phyloP scores from a whole-genome alignment of 2,113 vertebrate genomes.

The Hippopotamus amphibius region DNA sequence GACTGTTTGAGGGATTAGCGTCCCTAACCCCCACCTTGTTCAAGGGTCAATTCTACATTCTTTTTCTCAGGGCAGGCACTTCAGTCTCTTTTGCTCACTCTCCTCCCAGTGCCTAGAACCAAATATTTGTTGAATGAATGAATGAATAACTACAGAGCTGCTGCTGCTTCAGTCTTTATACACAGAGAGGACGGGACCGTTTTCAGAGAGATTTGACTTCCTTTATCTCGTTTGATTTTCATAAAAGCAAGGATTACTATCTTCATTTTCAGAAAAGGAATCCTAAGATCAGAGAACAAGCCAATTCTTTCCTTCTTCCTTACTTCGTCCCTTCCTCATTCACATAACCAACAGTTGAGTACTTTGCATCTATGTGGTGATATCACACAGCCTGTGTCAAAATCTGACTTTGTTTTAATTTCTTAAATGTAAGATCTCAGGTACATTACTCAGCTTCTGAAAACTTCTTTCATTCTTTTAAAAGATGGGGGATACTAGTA shows the following conservation, averaged over 20 bases:
- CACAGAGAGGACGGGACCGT: neutral
- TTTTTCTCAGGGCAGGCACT: neutral
- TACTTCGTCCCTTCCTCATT: neutral
- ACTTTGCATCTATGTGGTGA: neutral
- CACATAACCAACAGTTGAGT: neutral
- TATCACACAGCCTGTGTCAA: neutral
- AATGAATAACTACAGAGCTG: neutral
- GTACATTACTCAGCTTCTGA: neutral
- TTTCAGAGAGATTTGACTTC: neutral
- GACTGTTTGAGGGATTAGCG: too few relatives aligned
- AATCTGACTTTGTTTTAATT: constrained; percentile 18
- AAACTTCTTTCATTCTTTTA: neutral
- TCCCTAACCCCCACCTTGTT: neutral
- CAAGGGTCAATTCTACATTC: neutral
- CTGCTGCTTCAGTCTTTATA: neutral
- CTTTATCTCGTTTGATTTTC: constrained; percentile 47
- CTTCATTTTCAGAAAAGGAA: constrained; percentile 6
- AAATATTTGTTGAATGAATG: neutral
- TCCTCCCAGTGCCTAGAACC: neutral
- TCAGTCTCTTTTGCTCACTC: neutral
- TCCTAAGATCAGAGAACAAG: neutral
- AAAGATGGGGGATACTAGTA: neutral
- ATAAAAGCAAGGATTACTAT: neutral
- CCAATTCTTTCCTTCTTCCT: neutral
- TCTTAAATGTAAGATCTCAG: neutral